Evolutionary conservation across 2,797 vertebrate genomes (phyloP).

Genomic region (Psittacula echo): DNA sequence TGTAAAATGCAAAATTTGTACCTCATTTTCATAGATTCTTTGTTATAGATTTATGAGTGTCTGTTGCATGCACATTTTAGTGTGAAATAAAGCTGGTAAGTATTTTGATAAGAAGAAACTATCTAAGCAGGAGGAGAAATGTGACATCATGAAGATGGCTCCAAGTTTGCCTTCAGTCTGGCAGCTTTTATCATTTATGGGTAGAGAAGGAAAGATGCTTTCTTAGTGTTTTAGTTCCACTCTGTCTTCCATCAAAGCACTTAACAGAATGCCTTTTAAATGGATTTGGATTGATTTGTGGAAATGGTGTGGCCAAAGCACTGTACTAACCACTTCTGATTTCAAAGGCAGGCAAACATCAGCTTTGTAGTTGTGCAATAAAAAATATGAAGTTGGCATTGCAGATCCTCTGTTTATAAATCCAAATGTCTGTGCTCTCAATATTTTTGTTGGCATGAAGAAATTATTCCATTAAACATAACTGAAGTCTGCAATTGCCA

Average conservation of each 20-base stretch:
- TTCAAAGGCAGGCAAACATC: neutral
- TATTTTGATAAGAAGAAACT: neutral
- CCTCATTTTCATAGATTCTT: neutral
- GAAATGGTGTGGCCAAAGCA: neutral
- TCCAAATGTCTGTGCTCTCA: neutral
- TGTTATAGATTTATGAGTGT: neutral
- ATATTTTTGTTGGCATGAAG: neutral
- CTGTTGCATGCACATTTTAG: neutral
- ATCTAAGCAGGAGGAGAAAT: neutral
- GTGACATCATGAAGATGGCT: neutral
- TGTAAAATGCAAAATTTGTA: neutral
- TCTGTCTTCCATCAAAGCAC: conserved; percentile 35
- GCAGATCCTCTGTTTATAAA: neutral
- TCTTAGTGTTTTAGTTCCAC: neutral
- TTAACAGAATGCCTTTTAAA: conserved; percentile 39
- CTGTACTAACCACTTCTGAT: neutral
- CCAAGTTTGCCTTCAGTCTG: neutral
- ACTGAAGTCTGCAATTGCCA: neutral
- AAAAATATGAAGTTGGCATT: neutral
- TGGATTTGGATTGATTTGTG: conserved; percentile 24
- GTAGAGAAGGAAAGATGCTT: neutral
- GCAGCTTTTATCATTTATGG: neutral
- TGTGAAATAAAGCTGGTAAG: neutral
- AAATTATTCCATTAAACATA: neutral
- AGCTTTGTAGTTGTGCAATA: neutral